Evolutionary conservation across 2,888 invertebrate species (phyloP), one percentile per base, ranked within the genome.

Genomic region (Aplocera efformata): DNA sequence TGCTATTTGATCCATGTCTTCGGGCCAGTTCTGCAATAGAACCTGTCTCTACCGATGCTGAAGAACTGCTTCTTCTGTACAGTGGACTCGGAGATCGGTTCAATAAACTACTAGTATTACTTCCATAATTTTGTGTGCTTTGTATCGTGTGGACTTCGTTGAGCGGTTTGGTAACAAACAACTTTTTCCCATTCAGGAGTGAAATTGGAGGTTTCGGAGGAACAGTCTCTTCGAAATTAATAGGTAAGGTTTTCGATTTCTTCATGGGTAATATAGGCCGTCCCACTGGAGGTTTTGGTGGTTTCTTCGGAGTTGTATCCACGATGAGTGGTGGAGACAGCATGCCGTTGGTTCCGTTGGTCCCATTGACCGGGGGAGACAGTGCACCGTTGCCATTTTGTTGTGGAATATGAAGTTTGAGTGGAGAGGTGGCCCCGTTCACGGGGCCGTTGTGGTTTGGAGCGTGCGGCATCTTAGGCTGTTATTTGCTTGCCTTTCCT

Each of bases 21-120:
- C 64, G 79, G 3, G 88, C 88, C 6, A 89, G 72, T 55, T 88
- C 89, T 33, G 86, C 79, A 46, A 89, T 89, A 3, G 86, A 86
- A 10, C 89, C 89, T 20, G 80, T 88, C 61, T 89, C 89, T 9
- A 89, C 83, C 5, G 81, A 78, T 33, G 73, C 68, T 10, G 71
- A 60, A 5, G 88, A 85, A 50, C 57, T 70, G 56, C 80, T 88
- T 48, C 85, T 75, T 56, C 70, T 77, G 40, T 79, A 84, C 9
- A 72, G 68, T 9, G 85, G 86, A 57, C 82, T 88, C 1, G 79
- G 72, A 21, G 88, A 76, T 6, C 80, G 74, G 37, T 65, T 74
- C 8, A 72, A 62, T 32, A 80, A 46, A 33, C 35, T 44, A 22
- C 39, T 35, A 32, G 29, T 45, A 48, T 67, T 67, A 40, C 64